Conservation (phyloP, 1,140 invertebrate species). For the Drosophila kurseongensis region DNA sequence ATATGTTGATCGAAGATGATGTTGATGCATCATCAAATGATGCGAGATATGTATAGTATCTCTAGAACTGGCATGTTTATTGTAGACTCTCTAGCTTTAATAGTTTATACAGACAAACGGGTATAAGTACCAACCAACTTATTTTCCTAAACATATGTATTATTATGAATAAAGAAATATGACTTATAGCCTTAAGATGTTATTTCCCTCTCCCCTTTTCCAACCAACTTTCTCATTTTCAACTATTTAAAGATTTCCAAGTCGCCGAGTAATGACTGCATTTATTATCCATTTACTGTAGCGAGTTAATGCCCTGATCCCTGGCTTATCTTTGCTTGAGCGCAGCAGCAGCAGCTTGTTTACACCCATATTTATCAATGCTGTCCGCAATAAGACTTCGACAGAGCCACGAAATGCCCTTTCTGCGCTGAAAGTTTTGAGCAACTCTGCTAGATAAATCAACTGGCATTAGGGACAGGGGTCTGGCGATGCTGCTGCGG, state of each 20-base stretch:
- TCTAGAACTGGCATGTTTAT: too few species aligned
- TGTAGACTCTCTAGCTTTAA: too few species aligned
- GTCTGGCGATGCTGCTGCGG: conserved; percentile 11
- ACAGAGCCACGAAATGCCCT: conserved; percentile 5
- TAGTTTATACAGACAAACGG: too few species aligned
- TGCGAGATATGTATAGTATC: too few species aligned
- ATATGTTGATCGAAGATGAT: too few species aligned
- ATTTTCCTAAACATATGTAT: too few species aligned
- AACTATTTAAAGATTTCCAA: not conserved
- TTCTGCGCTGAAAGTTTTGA: conserved; percentile 33
- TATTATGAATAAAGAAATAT: not conserved
- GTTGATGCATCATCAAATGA: too few species aligned
- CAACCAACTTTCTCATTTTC: not conserved
- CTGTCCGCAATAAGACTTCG: conserved; percentile 25
- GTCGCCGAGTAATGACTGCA: conserved; percentile 15
- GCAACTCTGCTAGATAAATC: conserved; percentile 55
- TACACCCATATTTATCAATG: conserved; percentile 55
- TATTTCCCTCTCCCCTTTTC: not conserved
- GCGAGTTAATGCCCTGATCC: conserved; percentile 17
- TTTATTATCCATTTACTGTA: conserved; percentile 30
- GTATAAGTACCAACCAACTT: too few species aligned
- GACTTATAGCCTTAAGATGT: too few species aligned
- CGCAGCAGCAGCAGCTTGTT: conserved; percentile 25
- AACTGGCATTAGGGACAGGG: conserved; percentile 35
- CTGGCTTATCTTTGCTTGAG: conserved; percentile 20